Conservation (phyloP, 1,140 invertebrate species). For the Drosophila yakuba region DNA sequence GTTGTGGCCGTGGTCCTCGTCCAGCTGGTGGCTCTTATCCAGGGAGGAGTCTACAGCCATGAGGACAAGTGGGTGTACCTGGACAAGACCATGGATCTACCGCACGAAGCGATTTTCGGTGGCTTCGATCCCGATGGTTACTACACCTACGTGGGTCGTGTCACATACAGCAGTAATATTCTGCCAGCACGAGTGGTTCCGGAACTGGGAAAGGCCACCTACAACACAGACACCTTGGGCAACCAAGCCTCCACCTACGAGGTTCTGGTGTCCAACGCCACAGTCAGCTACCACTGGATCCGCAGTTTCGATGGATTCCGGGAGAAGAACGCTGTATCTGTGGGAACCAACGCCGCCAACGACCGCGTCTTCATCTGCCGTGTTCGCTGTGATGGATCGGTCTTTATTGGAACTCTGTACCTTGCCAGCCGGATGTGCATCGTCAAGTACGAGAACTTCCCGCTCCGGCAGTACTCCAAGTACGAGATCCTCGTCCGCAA, state of each 20-base stretch:
- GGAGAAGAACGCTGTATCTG: slow-evolving; percentile 52
- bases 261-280: slow-evolving; percentile 46
- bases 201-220: slow-evolving; percentile 38
- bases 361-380: slow-evolving; percentile 58
- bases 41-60: slow-evolving; percentile 36
- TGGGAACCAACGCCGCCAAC: slow-evolving; percentile 35
- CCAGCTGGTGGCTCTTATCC: slow-evolving; percentile 36
- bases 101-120: slow-evolving; percentile 39
- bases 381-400: slow-evolving; percentile 1
- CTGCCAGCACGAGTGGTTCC: slow-evolving; percentile 52
- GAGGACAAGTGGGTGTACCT: slow-evolving; percentile 44
- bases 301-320: slow-evolving; percentile 55
- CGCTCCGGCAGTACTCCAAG: slow-evolving; percentile 28
- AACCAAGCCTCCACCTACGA: slow-evolving; percentile 12
- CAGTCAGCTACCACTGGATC: slow-evolving; percentile 53
- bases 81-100: slow-evolving; percentile 34
- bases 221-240: slow-evolving; percentile 26
- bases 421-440: slow-evolving; percentile 21
- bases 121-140: slow-evolving; percentile 51
- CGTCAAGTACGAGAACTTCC: slow-evolving; percentile 21
- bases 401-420: slow-evolving; percentile 52
- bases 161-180: slow-evolving; percentile 9
- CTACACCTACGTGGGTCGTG: slow-evolving; percentile 55
- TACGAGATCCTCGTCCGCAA: slow-evolving; percentile 58
- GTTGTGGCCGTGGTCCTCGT: slow-evolving; percentile 28